phyloP scores from a whole-genome alignment of 2,797 vertebrate genomes.

The Gymnothorax javanicus region DNA sequence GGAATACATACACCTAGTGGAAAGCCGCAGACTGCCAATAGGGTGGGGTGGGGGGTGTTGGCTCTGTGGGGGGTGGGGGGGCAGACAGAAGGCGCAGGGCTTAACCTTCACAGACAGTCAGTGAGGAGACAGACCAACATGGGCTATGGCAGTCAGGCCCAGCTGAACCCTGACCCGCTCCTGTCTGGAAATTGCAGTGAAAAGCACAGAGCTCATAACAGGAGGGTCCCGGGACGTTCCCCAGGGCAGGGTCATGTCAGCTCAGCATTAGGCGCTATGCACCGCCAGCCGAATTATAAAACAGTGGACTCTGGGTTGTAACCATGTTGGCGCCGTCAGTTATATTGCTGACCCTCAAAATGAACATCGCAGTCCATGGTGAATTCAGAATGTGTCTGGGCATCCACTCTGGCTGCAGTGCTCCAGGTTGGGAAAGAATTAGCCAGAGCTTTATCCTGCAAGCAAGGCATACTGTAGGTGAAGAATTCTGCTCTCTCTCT shows the following conservation, averaged over 20 bases:
- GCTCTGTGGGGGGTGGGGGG: slow-evolving; percentile 25
- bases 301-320: neutral
- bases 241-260: neutral
- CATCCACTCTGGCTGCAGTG: neutral
- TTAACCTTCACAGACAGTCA: slow-evolving; percentile 37
- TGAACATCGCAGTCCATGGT: neutral
- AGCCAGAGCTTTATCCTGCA: neutral
- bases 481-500: neutral
- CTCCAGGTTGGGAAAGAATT: neutral
- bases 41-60: neutral
- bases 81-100: slow-evolving; percentile 7
- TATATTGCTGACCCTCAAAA: neutral
- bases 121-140: neutral
- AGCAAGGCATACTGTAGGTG: neutral
- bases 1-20: neutral
- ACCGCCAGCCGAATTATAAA: neutral
- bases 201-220: neutral
- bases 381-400: neutral
- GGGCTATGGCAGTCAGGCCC: neutral
- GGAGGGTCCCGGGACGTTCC: neutral
- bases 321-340: neutral
- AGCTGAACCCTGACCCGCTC: neutral
- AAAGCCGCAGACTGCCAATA: neutral
- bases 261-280: neutral
- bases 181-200: neutral